Base-by-base conservation (phyloP, 1,140 invertebrate genomes). In the Drosophila subobscura region DNA sequence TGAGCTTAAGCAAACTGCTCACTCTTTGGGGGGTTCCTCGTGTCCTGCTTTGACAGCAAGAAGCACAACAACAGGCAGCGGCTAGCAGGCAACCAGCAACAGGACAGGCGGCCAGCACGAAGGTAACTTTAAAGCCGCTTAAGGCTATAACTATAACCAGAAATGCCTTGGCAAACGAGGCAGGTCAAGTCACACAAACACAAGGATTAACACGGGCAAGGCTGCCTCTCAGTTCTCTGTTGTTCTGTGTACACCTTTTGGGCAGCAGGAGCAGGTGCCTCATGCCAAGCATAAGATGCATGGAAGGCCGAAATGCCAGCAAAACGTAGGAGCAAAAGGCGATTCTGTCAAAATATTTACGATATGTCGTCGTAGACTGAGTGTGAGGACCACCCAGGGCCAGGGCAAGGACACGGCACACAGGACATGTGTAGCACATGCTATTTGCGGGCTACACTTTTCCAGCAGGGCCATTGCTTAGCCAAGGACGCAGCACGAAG, bases 321-420 rank as follows among this genome's bases (percentile, higher is more conserved):
- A 67, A 86, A 88, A 10, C 10, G 33, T 10, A 37, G 12, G 10
- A 63, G 81, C 81, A 77, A 85, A 85, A 88, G 81, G 81, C 83
- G 81, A 86, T 86, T 74, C 83, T 86, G 81, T 86, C 81, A 86
- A 88, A 86, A 86, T 86, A 88, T 86, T 86, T 86, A 86, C 81
- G 83, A 86, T 85, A 85, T 86, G 74, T 68, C 65, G 56, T 60
- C 20, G 40, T 47, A 40, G 57, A 60, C 73, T 85, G 74, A 77
- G 57, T 67, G 72, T 70, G 73, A 68, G 80, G 55, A 76, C 75
- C 33, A 52, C 71, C 56, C 10, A 37, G 33, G 47, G 46, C 47
- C 49, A 16, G 4, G 7, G 52, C 50, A 65, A 73, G 71, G 72
- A 75, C 72, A 54, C 25, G 60, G 78, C 63, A 73, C 80, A 54